Evolutionary conservation across 2,888 invertebrate genomes (phyloP), one percentile per base, ranked within the genome.

Genomic region (Fragum fragum): DNA sequence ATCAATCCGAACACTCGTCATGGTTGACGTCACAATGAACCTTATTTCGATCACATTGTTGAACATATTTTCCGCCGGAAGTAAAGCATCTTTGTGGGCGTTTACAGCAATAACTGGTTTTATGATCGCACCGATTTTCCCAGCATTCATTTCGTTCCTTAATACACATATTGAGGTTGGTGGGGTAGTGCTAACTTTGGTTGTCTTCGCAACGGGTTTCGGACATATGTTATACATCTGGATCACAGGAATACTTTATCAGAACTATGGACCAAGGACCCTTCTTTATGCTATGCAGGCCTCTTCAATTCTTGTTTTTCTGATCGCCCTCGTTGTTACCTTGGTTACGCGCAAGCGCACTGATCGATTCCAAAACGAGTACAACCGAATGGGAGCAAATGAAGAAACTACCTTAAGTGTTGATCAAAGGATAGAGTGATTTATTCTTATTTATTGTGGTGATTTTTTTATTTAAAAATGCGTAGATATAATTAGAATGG

Each of bases 111-210:
- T 78, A 1, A 74, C 81, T 32, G 86, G 84, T 1, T 66, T 85
- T 18, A 73, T 81, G 14, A 75, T 86, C n/a, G 85, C 85, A 1
- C 86, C 86, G 7, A 72, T 83, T 1, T 88, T 78, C 70, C 88
- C 88, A 23, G 83, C 86, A 0, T 83, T 83, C 18, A 70, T 88
- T n/a, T 77, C 86, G 0, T 88, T 79, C 66, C 68, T 75, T 1
- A 86, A 88, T 69, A 84, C 83, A n/a, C 85, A 88, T 16, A 82
- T 86, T 29, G 77, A 85, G 57, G 78, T 88, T 7, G 80, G 83
- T 63, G 88, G 86, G 26, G 55, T 85, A 16, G 80, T 83, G 18
- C 72, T 88, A 16, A 86, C 85, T 1, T 55, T 88, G 16, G 66
- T 85, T 21, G 76, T 79, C 9, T 79, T 88, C 21, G 85, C 81